Percentiles rank a stretch among this genome's conserved stretches.
Evolutionary conservation across 2,113 vertebrate species (phyloP).

Genomic region (Phyllostomus discolor): DNA sequence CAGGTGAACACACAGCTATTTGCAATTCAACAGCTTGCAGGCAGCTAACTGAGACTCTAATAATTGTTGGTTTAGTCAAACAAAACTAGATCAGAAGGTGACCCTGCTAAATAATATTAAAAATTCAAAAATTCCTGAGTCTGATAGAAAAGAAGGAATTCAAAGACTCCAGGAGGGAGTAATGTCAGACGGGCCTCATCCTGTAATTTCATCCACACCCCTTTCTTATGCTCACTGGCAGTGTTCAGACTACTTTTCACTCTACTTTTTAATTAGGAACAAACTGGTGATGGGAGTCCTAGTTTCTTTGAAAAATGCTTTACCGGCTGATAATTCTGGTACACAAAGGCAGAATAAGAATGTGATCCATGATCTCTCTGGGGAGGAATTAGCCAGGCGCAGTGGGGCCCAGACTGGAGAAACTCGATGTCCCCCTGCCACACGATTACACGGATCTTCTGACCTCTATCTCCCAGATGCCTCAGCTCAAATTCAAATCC

Average conservation of each 20-base stretch:
- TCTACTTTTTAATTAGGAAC: background rate
- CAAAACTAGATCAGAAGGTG: background rate
- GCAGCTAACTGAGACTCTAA: background rate
- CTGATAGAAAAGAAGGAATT: background rate
- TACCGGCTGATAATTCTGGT: background rate
- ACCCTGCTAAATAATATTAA: background rate
- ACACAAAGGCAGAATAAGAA: background rate
- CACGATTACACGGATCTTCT: background rate
- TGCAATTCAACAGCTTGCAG: background rate
- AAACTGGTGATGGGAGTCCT: background rate
- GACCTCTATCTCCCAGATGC: background rate
- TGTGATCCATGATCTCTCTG: background rate
- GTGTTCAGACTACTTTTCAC: background rate
- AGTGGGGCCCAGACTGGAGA: background rate
- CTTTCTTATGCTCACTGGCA: background rate
- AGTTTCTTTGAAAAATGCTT: background rate
- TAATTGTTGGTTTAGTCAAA: background rate
- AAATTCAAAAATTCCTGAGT: background rate
- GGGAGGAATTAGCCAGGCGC: background rate
- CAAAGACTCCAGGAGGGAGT: background rate
- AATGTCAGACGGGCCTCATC: background rate
- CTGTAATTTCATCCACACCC: background rate
- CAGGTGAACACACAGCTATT: background rate
- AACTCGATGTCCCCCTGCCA: background rate
- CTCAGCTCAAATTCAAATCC: background rate